These are phyloP conservation scores for Elanus axillaris DNA, from an alignment of 2,113 vertebrate genomes.

Conservation along the genomic window DNA sequence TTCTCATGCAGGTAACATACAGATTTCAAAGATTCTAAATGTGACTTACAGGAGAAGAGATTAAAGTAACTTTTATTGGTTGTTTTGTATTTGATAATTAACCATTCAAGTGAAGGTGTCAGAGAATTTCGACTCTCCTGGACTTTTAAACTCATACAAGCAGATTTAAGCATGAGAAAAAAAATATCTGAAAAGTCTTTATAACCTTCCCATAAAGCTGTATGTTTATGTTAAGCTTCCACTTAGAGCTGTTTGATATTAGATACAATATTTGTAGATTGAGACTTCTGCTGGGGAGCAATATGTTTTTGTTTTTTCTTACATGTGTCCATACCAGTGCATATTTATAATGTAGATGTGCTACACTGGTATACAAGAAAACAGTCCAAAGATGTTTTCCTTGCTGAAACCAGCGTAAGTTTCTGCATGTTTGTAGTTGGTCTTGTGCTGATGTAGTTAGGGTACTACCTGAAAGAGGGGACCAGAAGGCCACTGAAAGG, in stretches of 20 bases:
- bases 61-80: not conserved
- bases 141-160: not conserved
- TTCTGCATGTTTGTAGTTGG: not conserved
- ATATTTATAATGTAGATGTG: not conserved
- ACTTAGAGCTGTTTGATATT: not conserved
- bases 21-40: not conserved
- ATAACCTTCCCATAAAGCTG: not conserved
- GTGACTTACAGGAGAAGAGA: not conserved
- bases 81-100: not conserved
- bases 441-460: not conserved
- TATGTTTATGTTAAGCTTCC: not conserved
- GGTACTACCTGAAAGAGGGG: not conserved
- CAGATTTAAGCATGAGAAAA: not conserved
- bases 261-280: not conserved
- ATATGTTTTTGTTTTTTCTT: not conserved
- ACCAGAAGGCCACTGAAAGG: not conserved
- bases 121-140: not conserved
- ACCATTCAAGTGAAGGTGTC: not conserved
- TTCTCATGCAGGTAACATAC: not conserved
- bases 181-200: not conserved
- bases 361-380: not conserved
- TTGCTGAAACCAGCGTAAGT: not conserved
- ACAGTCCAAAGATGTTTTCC: not conserved
- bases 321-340: fast-evolving
- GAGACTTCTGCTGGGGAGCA: not conserved